Base-by-base conservation (phyloP, 2,113 vertebrate species). In the Oxyura jamaicensis region DNA sequence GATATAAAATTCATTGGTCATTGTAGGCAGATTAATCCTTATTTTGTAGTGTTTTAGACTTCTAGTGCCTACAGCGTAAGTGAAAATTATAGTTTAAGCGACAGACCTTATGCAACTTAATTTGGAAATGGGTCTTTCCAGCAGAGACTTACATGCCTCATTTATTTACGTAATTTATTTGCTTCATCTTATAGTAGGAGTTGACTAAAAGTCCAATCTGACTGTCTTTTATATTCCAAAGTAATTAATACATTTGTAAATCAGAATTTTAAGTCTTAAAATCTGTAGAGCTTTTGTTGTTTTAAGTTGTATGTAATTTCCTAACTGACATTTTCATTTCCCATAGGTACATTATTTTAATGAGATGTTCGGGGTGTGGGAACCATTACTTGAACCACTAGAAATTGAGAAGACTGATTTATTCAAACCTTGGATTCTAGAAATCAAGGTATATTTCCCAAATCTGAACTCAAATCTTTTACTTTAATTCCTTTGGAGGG, bases 321-420 rank as follows among this genome's bases (percentile, higher is more conserved):
- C 48, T 86, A 36, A 75, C 26, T 74, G 23, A 68, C 59, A 85
- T 75, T 39, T 96, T 55, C 13, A 18, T 97, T 81, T 96, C 15
- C 96, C 3, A 33, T 91, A 99, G 99, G 98, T 99, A 25, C 99
- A 99, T 96, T 99, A 99, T 96, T 99, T 98, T 94, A 99, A 99
- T 55, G 99, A 99, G 97, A 97, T 99, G 90, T 97, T 99, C 98
- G 99, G 99, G 6, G 99, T 99, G 13, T 99, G 99, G 99, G 99
- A 99, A 58, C 99, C 99, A 22, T 98, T 99, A 88, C 98, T 99
- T 95, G 99, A 99, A 97, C 99, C 99, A 1, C 96, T 99, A 76
- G 99, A 99, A 97, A 98, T 99, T 93, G 98, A 99, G 80, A 98
- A 98, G 69, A 98, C 94, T 84, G 99, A 99, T 21, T 97, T 98